A percentile compares a stretch with the other conserved stretches of the same genome.
These are phyloP conservation scores for Theristicus caerulescens DNA, from an alignment of 2,113 vertebrate species.

Conservation along the genomic window DNA sequence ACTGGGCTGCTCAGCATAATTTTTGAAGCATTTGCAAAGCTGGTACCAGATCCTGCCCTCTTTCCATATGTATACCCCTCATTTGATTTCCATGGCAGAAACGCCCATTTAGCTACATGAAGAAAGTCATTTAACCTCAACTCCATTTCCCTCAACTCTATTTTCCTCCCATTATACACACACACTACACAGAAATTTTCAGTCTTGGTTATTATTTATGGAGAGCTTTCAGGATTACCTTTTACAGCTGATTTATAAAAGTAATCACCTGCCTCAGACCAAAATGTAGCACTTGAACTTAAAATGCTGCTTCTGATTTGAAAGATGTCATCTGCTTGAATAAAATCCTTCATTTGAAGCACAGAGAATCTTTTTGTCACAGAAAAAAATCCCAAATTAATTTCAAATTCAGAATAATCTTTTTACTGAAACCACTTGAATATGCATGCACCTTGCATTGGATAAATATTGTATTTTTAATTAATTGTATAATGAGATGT, in stretches of 20 bases:
- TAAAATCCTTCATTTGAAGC: not conserved
- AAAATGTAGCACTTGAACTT: conserved; percentile 42
- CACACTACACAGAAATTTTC: conserved; percentile 34
- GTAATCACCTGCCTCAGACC: conserved; percentile 53
- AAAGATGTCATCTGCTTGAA: conserved; percentile 49
- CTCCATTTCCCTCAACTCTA: conserved; percentile 42
- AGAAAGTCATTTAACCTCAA: conserved; percentile 49
- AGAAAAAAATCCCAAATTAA: not conserved
- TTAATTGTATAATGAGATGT: not conserved
- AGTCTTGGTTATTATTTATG: conserved; percentile 57
- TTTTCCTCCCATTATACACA: conserved; percentile 53
- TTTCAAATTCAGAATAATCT: conserved; percentile 2
- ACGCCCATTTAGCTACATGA: conserved; percentile 38
- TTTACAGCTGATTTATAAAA: conserved; percentile 63
- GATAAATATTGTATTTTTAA: not conserved
- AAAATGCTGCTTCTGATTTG: conserved; percentile 41
- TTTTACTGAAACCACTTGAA: not conserved
- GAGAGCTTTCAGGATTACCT: conserved; percentile 56
- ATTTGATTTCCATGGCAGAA: conserved; percentile 40
- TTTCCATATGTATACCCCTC: conserved; percentile 49
- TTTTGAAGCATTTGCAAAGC: conserved; percentile 57
- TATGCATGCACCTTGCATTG: not conserved
- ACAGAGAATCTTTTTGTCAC: not conserved
- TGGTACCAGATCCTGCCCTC: conserved; percentile 46
- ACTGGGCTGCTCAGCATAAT: conserved; percentile 56